Evolutionary conservation across 37 sponge, comb jelly and placozoan genomes (phyloP).

Genomic region (Eunapius fragilis): DNA sequence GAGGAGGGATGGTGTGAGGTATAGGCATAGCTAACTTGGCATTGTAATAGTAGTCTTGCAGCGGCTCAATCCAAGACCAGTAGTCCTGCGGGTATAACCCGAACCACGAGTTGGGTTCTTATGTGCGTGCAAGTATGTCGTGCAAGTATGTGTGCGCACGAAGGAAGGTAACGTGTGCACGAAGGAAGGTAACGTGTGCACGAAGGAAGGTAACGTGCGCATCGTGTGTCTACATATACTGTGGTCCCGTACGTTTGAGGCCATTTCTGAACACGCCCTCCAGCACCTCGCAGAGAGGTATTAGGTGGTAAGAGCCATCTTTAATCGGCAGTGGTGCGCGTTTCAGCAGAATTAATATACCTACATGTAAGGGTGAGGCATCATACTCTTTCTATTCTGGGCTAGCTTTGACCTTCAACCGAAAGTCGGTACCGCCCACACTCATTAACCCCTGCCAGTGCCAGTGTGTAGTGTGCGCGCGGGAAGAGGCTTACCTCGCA

Average conservation of each 20-base stretch:
- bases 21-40: background rate
- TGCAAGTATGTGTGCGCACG: background rate
- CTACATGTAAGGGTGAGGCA: background rate
- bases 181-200: background rate
- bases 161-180: background rate
- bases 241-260: slow-evolving; percentile 60
- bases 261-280: slow-evolving; percentile 68
- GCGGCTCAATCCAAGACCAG: slow-evolving; percentile 82
- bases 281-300: slow-evolving; percentile 73
- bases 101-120: slow-evolving; percentile 78
- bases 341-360: slow-evolving; percentile 38
- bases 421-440: background rate
- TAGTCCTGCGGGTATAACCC: slow-evolving; percentile 77
- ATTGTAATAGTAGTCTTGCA: slow-evolving; percentile 72
- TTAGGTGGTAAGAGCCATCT: slow-evolving; percentile 61
- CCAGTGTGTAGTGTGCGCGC: background rate
- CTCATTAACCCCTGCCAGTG: background rate
- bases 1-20: background rate
- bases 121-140: too few species aligned
- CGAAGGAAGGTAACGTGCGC: background rate
- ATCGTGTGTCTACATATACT: too few species aligned
- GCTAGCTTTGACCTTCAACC: background rate
- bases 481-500: background rate
- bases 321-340: slow-evolving; percentile 15
- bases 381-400: background rate